Evolutionary conservation across 1,140 invertebrate species (phyloP).

Genomic region (Drosophila cardini): DNA sequence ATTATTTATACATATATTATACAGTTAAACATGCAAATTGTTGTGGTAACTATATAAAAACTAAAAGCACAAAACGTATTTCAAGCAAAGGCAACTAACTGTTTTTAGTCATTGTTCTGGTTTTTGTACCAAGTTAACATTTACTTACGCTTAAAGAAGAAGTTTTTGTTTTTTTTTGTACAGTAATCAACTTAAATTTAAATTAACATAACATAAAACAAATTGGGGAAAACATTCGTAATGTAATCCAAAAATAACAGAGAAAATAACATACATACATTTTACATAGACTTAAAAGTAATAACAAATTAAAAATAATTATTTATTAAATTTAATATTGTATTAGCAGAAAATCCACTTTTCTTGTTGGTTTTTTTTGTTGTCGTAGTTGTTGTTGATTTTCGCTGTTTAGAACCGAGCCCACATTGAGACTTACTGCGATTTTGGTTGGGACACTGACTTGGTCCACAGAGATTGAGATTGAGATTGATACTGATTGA

Average conservation of each 20-base stretch:
- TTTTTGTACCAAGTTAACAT: conserved; percentile 42
- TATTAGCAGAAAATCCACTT: conserved; percentile 34
- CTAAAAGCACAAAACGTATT: conserved; percentile 45
- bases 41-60: conserved; percentile 13
- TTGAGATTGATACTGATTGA: conserved; percentile 22
- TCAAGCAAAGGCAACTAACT: conserved; percentile 58
- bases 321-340: conserved; percentile 12
- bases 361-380: conserved; percentile 3
- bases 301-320: background rate
- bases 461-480: conserved; percentile 28
- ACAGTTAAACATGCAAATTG: conserved; percentile 46
- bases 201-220: conserved; percentile 42
- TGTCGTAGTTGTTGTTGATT: conserved; percentile 15
- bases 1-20: conserved; percentile 45
- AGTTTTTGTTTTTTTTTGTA: background rate
- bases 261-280: conserved; percentile 27
- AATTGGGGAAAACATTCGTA: conserved; percentile 38
- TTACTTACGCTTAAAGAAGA: conserved; percentile 72
- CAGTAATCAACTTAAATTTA: conserved; percentile 36
- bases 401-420: conserved; percentile 40
- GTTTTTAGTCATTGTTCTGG: conserved; percentile 8
- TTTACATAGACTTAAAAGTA: conserved; percentile 35
- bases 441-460: conserved; percentile 51
- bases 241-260: conserved; percentile 43
- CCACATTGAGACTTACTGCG: conserved; percentile 71